Percentiles rank a stretch among this genome's conserved stretches.
Conservation (phyloP, 37 sponge, comb jelly and placozoan species). For the Oopsacas minuta region DNA sequence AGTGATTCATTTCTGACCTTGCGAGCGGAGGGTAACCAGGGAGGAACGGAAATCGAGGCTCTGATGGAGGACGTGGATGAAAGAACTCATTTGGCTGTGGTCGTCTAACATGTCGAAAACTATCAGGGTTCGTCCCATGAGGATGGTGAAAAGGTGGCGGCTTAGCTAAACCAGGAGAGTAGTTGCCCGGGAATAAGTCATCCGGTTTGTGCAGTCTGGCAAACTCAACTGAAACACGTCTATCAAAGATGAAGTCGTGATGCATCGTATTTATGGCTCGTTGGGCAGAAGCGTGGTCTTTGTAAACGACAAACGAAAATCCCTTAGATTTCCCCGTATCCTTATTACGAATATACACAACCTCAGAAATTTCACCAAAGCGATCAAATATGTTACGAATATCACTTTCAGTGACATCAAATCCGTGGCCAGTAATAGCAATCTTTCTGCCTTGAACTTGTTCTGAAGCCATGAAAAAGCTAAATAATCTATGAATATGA, state of each 20-base stretch:
- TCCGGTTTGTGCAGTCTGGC: neutral
- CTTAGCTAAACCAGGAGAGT: neutral
- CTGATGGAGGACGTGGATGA: neutral
- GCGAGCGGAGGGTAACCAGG: neutral
- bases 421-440: conserved; percentile 1
- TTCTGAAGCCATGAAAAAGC: neutral
- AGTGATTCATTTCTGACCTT: neutral
- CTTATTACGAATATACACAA: neutral
- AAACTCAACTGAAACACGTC: neutral
- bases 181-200: neutral
- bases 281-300: neutral
- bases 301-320: conserved; percentile 15
- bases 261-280: neutral
- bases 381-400: neutral
- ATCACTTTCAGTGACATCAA: neutral
- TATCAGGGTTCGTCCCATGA: neutral
- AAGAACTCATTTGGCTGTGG: neutral
- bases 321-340: neutral
- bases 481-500: neutral
- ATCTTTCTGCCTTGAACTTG: neutral
- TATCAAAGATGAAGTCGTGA: neutral
- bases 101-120: neutral
- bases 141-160: neutral
- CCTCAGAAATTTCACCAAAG: neutral
- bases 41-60: neutral